Base-by-base conservation (phyloP, 2,888 invertebrate genomes). In the Zonitis immaculata region DNA sequence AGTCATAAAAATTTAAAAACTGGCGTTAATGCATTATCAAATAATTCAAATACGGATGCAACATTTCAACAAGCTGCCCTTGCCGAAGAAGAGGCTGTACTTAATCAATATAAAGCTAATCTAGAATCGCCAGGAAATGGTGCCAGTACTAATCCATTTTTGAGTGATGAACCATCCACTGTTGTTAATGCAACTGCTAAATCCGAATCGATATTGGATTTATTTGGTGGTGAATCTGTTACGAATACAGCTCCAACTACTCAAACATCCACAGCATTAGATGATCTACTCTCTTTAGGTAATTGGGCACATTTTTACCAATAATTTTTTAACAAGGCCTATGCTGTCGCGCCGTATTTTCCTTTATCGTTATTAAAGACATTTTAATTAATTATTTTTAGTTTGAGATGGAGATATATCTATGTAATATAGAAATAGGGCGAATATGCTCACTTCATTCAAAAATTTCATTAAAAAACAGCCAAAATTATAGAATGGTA, bases 61-160 rank as follows among this genome's bases (percentile, higher is more conserved):
- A 85, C 86, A 47, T 81, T 94, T 56, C 85, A 88, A 69, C 89
- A 90, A 69, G 89, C 91, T 72, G 95, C 89, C 27, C 78, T 98
- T 50, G 96, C 96, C 20, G 96, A 98, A 72, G 99, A 99, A 75
- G 95, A 96, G 75, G 94, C 94, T 14, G 91, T 90, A 54, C 86
- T 98, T 82, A 95, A 91, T 77, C 91, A 94, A 77, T 92, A 94
- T 74, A 95, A 94, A 86, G 95, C 87, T 53, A 91, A 88, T 76
- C 83, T 91, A 57, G 87, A 88, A 63, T 90, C 90, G 59, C 91
- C 91, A 20, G 85, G 85, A 30, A 39, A 39, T 39, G 69, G 82
- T 56, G 83, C 84, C 45, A 77, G 79, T 66, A 92, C 91, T 74
- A 94, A 94, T 79, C 93, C 93, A 69, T 94, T 92, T 81, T 82